Evolutionary conservation across 2,797 vertebrate genomes (phyloP).

Genomic region (Aythya fuligula): DNA sequence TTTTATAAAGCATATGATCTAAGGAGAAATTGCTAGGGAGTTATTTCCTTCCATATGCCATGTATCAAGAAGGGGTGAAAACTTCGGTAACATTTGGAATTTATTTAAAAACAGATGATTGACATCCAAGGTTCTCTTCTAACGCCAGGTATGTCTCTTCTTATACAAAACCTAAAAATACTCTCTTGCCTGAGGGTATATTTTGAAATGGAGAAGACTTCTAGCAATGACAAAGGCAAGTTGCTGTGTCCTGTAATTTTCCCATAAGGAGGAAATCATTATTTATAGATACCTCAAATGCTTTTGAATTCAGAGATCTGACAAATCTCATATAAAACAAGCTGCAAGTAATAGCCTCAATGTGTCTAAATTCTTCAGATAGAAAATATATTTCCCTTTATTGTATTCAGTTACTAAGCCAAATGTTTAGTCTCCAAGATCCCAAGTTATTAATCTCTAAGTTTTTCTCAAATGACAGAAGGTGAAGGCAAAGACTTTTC

Average conservation of each 20-base stretch:
- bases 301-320: neutral
- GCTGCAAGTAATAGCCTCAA: neutral
- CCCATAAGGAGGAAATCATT: neutral
- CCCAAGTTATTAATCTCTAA: neutral
- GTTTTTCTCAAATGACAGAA: neutral
- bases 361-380: neutral
- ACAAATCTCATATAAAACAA: neutral
- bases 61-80: neutral
- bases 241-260: neutral
- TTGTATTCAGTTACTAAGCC: neutral
- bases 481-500: neutral
- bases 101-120: neutral
- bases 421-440: neutral
- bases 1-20: neutral
- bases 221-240: neutral
- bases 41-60: neutral
- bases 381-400: neutral
- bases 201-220: neutral
- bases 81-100: neutral
- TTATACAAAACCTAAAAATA: neutral
- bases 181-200: neutral
- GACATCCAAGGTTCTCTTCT: neutral
- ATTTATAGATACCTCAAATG: constrained; percentile 2
- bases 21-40: neutral
- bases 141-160: neutral